These are phyloP conservation scores for Celastrina argiolus DNA, from an alignment of 2,888 invertebrate genomes.

Conservation along the genomic window DNA sequence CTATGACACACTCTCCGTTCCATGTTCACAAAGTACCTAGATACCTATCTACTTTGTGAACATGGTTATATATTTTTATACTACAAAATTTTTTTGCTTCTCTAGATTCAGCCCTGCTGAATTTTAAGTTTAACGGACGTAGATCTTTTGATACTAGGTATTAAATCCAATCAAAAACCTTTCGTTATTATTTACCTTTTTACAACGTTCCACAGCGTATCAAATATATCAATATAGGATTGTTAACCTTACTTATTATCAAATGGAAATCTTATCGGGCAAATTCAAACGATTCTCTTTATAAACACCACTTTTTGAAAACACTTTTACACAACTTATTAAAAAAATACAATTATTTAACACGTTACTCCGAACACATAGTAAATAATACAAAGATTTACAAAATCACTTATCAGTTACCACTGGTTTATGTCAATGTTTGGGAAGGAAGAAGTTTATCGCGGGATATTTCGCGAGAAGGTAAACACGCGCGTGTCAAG, in stretches of 20 bases:
- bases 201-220: conserved; percentile 10
- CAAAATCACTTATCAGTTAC: too few species aligned
- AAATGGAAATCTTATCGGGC: conserved; percentile 28
- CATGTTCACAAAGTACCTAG: too few species aligned
- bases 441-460: not conserved
- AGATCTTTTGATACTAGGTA: not conserved
- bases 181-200: conserved; percentile 13
- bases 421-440: conserved; percentile 21
- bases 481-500: conserved; percentile 48
- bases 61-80: too few species aligned
- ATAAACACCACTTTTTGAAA: conserved; percentile 40
- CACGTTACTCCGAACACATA: too few species aligned
- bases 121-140: too few species aligned
- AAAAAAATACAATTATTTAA: conserved; percentile 24
- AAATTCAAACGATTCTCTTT: conserved; percentile 49
- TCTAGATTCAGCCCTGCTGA: too few species aligned
- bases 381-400: too few species aligned
- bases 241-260: conserved; percentile 6
- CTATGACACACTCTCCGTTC: too few species aligned
- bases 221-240: not conserved
- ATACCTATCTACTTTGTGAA: too few species aligned
- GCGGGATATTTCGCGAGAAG: conserved; percentile 31
- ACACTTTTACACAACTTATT: too few species aligned
- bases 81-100: too few species aligned
- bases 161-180: not conserved